Conservation (phyloP, 2,113 vertebrate species). For the Corapipo altera region DNA sequence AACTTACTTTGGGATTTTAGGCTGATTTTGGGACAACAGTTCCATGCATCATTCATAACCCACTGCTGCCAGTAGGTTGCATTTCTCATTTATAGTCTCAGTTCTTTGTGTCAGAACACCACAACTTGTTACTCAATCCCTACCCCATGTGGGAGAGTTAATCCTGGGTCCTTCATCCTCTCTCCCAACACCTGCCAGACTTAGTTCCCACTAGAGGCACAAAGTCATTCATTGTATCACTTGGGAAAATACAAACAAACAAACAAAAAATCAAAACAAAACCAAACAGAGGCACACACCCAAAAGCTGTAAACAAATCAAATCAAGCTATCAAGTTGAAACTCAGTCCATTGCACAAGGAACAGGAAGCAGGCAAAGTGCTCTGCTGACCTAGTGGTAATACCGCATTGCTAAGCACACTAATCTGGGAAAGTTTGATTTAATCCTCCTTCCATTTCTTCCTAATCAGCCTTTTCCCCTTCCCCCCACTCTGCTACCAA, state of each 20-base stretch:
- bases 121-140: neutral
- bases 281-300: neutral
- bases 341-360: neutral
- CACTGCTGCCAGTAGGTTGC: neutral
- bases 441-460: constrained; percentile 53
- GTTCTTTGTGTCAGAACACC: neutral
- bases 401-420: neutral
- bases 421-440: constrained; percentile 40
- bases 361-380: constrained; percentile 6
- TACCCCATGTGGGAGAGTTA: neutral
- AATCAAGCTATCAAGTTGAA: neutral
- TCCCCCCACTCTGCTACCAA: neutral
- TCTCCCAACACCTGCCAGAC: neutral
- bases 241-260: neutral
- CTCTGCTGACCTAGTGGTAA: constrained; percentile 43
- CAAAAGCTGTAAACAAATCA: neutral
- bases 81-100: neutral
- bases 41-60: neutral
- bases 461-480: neutral
- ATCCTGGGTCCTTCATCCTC: neutral
- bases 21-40: neutral
- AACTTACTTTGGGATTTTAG: neutral
- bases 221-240: neutral
- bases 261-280: neutral
- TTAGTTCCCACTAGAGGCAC: neutral